Base-by-base conservation (phyloP, 2,888 invertebrate species). In the Byasa hedistus region DNA sequence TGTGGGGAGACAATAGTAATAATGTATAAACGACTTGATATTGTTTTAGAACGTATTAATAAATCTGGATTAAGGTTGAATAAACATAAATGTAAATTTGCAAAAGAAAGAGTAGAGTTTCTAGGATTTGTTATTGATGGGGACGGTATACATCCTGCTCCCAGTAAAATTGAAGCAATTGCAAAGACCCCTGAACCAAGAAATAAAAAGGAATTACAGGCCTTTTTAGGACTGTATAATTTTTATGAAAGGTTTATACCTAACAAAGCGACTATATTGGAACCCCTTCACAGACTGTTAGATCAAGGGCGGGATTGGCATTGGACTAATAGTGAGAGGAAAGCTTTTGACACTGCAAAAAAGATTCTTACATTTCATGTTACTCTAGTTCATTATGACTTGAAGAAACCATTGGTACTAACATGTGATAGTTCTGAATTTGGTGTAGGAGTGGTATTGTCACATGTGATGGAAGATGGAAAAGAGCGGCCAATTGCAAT, bases 351-450 rank as follows among this genome's bases (percentile, higher is more conserved):
- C 21, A 59, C 52, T 10, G 69, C 1, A 7, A 70, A 69, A 64
- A 44, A 52, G 4, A 15, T 44, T 15, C 44, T 17, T 19, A 39
- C 39, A 15, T 10, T 39, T 39, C 2, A 10, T 7, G 1, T 44
- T 63, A 72, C 70, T 7, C 39, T 72, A 21, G 70, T 70, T 3
- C 69, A 71, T 56, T 75, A 71, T 52, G 67, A 72, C 22, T 19
- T 62, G n/a, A 56, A 67, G 0, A 71, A 67, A 61, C 64, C 70
- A 3, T 51, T 73, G 3, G 10, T 65, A 3, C 1, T 54, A 2
- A 71, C 70, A 0, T 72, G 72, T 52, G 75, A 75, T 48, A 69
- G 72, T n/a, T 70, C 69, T 2, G 71, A 69, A 22, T 72, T 73
- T 48, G 73, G 73, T 0, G 57, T 71, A 7, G 71, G 71, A 3